Evolutionary conservation across 1,140 invertebrate species (phyloP).

Genomic region (Lethrus apterus): DNA sequence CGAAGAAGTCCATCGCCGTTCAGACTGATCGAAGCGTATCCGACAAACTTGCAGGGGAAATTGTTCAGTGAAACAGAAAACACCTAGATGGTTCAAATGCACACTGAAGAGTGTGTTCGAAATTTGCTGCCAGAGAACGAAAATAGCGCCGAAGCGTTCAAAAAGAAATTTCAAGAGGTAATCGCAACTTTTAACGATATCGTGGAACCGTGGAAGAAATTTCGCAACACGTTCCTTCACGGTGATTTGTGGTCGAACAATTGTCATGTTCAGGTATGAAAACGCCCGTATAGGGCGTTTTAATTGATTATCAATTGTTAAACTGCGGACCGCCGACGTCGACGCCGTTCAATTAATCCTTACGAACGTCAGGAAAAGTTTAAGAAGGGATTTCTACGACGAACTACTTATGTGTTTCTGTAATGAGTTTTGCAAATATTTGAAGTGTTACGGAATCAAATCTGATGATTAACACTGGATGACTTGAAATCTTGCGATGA

Average conservation of each 20-base stretch:
- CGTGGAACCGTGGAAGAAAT: background rate
- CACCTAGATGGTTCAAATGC: conserved; percentile 11
- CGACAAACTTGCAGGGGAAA: conserved; percentile 16
- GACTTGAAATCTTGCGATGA: conserved; percentile 15
- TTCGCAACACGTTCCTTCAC: conserved; percentile 30
- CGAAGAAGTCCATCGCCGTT: conserved; percentile 22
- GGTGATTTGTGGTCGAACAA: conserved; percentile 44
- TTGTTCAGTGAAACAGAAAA: conserved; percentile 12
- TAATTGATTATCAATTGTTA: conserved; percentile 42
- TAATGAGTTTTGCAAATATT: conserved; percentile 7
- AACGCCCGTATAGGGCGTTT: conserved; percentile 27
- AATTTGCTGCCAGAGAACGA: conserved; percentile 15
- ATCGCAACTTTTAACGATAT: background rate
- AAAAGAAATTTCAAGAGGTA: conserved; percentile 2
- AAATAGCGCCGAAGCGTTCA: background rate
- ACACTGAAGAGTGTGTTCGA: conserved; percentile 16
- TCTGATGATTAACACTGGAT: background rate
- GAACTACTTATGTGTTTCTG: conserved; percentile 47
- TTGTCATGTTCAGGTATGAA: conserved; percentile 38
- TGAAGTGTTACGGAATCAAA: background rate
- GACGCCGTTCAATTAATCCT: conserved; percentile 40
- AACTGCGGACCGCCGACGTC: conserved; percentile 39
- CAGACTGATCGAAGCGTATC: conserved; percentile 14
- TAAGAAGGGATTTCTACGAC: conserved; percentile 38
- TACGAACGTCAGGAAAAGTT: conserved; percentile 33